phyloP scores from a whole-genome alignment of 2,113 vertebrate species.

The Zosterops hypoxanthus region DNA sequence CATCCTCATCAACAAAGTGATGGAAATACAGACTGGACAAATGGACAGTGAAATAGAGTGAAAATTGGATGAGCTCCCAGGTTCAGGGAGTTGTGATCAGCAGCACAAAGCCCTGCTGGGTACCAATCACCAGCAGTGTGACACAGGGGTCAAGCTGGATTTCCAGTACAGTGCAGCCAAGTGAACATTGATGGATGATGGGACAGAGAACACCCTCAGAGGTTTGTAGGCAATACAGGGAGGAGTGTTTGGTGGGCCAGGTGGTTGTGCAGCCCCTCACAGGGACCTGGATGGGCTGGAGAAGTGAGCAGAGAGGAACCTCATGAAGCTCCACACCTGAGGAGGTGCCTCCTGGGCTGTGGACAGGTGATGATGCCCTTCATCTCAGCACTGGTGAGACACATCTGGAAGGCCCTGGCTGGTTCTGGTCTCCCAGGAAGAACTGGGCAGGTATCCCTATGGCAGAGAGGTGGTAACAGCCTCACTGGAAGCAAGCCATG shows the following conservation, averaged over 20 bases:
- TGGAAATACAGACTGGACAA: not conserved
- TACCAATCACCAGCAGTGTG: not conserved
- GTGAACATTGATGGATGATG: not conserved
- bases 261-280: rapidly evolving
- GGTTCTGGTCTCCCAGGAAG: not conserved
- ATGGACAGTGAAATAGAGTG: not conserved
- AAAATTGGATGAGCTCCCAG: not conserved
- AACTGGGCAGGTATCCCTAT: not conserved
- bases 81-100: not conserved
- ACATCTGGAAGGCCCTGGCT: not conserved
- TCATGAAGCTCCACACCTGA: not conserved
- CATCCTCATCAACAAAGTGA: not conserved
- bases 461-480: not conserved
- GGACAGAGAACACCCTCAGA: not conserved
- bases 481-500: not conserved
- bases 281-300: not conserved
- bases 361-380: not conserved
- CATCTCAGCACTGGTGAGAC: not conserved
- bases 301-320: not conserved
- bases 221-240: not conserved
- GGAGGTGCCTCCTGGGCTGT: not conserved
- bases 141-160: rapidly evolving
- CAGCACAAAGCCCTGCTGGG: not conserved
- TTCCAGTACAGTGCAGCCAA: rapidly evolving
- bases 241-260: not conserved